phyloP scores from a whole-genome alignment of 2,797 vertebrate species.

The Dermochelys coriacea region DNA sequence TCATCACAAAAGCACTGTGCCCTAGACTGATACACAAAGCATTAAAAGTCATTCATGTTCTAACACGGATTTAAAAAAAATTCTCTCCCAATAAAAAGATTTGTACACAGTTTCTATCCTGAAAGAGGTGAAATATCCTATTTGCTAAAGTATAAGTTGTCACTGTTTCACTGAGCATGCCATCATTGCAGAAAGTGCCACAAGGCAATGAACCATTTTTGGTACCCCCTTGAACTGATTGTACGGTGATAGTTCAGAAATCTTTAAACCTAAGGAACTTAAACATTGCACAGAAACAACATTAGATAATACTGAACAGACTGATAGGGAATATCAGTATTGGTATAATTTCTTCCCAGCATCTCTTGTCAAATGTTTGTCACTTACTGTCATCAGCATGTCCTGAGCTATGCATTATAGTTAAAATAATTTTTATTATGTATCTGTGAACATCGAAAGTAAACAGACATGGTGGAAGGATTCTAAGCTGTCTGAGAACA shows the following conservation, averaged over 20 bases:
- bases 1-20: not conserved
- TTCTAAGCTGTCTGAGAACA: not conserved
- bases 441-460: not conserved
- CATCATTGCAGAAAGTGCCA: not conserved
- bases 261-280: not conserved
- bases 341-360: not conserved
- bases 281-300: not conserved
- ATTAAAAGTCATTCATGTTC: not conserved
- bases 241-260: not conserved
- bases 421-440: not conserved
- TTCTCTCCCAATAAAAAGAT: not conserved
- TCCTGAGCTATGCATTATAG: not conserved
- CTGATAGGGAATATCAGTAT: not conserved
- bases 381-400: not conserved
- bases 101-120: not conserved
- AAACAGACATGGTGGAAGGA: not conserved
- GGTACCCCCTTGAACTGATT: not conserved
- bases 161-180: not conserved
- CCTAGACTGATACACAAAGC: not conserved
- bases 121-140: not conserved
- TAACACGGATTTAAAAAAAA: not conserved
- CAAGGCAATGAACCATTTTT: not conserved
- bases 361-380: not conserved
- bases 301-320: not conserved
- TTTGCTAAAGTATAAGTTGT: not conserved